Evolutionary conservation across 1,140 invertebrate species (phyloP), one percentile per base, ranked within the genome.

Genomic region (Neodiprion pinetum): DNA sequence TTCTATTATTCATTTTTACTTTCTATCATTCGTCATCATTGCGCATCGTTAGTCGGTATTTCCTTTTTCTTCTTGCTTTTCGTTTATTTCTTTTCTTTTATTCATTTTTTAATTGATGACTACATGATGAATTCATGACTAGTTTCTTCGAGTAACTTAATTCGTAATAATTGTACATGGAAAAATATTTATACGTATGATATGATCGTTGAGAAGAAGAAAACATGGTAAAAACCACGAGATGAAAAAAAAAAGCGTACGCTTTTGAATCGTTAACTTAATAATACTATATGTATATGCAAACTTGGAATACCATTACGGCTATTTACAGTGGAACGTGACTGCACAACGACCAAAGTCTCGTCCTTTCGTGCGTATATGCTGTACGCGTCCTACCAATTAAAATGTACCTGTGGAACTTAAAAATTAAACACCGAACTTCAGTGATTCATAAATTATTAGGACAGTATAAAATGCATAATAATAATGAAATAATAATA

Each of bases 91-190:
- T 40, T 69, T 74, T 69, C 0, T 23, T n/a, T 7, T 28, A 5
- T 23, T 69, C 68, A 47, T 47, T 14, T 47, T 23, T 66, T 69
- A 14, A 49, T 71, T 49, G 11, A 66, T 49, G 71, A 80, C 84
- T 81, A 81, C 80, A 84, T 61, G 53, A 61, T 61, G 9, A 21
- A 21, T 21, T 21, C 53, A 81, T 83, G 84, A 86, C 84, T 86
- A 88, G 83, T 81, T 84, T 83, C 72, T 79, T 83, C 77, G 75
- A 85, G 81, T 83, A 85, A 84, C 84, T 84, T 84, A 84, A 65
- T 75, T 73, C 50, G 9, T 21, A 53, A 72, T 67, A 23, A 67
- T 48, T 23, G 71, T 67, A 71, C 67, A 49, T 67, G 72, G 48
- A 75, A 67, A 50, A 71, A 75, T 40, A 40, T 40, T 40, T 40